Base-by-base conservation (phyloP, 1,140 invertebrate genomes). In the Ooceraea biroi region DNA sequence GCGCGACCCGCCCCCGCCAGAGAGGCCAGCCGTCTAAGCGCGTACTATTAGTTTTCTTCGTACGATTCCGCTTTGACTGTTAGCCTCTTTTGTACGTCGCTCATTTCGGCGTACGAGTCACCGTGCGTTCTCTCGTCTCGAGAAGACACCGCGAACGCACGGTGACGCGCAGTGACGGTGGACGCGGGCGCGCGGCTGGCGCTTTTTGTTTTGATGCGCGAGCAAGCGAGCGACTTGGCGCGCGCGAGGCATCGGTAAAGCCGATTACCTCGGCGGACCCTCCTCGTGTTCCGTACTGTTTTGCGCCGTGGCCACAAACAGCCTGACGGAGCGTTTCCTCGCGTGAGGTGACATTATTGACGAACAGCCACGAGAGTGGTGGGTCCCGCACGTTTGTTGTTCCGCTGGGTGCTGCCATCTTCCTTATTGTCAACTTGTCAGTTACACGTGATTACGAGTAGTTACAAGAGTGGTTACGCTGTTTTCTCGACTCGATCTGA, bases 361-460 rank as follows among this genome's bases (percentile, higher is more conserved):
- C 90, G 88, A 86, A 76, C 85, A 68, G 46, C 52, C 68, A 71
- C 73, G 57, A 58, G n/a, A 88, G 85, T 76, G 61, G 55, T 76
- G 84, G 74, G 44, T 83, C 88, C 82, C 66, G 46, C 60, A 50
- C 85, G 88, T 74, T 91, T 90, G 80, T 91, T 89, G 84, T 90
- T 90, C 89, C 83, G 84, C 74, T 85, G 44, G 78, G 86, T 89
- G 90, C 88, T 90, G 88, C 88, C 89, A 89, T 83, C 85, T 87
- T 85, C 57, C 82, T 66, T 87, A 74, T 85, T 89, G 78, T 84
- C 83, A 86, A 76, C 84, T 25, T 71, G 48, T 88, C 82, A 25
- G 66, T 88, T 88, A 89, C 89, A 90, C 88, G 90, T 90, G 90
- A 90, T 90, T 88, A 78, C 87, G n/a, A 86, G 66, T 77, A 36